A percentile compares a stretch with the other conserved stretches of the same genome.
These are phyloP conservation scores for Drosophila kepulauana DNA, from an alignment of 1,140 invertebrate species.

Conservation along the genomic window DNA sequence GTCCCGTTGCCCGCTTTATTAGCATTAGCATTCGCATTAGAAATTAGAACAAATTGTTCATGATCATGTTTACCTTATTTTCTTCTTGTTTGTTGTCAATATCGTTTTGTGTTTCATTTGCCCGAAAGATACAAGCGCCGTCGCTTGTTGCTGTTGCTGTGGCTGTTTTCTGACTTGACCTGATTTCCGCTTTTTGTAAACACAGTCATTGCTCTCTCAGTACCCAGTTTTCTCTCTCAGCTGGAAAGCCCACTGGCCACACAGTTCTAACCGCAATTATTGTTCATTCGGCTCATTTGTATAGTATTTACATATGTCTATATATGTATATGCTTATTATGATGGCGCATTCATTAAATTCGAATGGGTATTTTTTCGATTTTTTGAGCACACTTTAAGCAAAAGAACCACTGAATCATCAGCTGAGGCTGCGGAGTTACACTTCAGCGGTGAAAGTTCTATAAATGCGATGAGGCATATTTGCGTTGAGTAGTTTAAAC, in stretches of 20 bases:
- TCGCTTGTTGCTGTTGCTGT: neutral
- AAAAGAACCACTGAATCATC: slow-evolving; percentile 41
- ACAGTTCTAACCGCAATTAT: slow-evolving; percentile 63
- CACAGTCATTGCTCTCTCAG: slow-evolving; percentile 18
- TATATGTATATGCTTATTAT: slow-evolving; percentile 42
- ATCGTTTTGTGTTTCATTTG: slow-evolving; percentile 27
- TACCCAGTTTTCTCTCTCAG: slow-evolving; percentile 16
- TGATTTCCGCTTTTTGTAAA: slow-evolving; percentile 34
- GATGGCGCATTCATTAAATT: slow-evolving; percentile 41
- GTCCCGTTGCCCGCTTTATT: slow-evolving; percentile 56
- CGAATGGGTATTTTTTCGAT: slow-evolving; percentile 12
- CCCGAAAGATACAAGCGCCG: slow-evolving; percentile 8
- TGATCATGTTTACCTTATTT: slow-evolving; percentile 52
- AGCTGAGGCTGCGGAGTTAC: slow-evolving; percentile 7
- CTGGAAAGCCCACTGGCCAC: slow-evolving; percentile 29
- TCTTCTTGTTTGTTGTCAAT: slow-evolving; percentile 32
- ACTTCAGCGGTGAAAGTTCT: slow-evolving; percentile 49
- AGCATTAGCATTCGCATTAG: slow-evolving; percentile 12
- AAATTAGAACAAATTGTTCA: slow-evolving; percentile 80
- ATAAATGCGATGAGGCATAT: slow-evolving; percentile 32
- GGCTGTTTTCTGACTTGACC: slow-evolving; percentile 35
- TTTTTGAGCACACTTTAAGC: neutral
- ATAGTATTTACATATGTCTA: neutral
- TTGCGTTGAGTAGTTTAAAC: slow-evolving; percentile 19
- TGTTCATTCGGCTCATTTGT: slow-evolving; percentile 9